Base-by-base conservation (phyloP, 1,140 invertebrate genomes). In the Tetragonula clypearis region DNA sequence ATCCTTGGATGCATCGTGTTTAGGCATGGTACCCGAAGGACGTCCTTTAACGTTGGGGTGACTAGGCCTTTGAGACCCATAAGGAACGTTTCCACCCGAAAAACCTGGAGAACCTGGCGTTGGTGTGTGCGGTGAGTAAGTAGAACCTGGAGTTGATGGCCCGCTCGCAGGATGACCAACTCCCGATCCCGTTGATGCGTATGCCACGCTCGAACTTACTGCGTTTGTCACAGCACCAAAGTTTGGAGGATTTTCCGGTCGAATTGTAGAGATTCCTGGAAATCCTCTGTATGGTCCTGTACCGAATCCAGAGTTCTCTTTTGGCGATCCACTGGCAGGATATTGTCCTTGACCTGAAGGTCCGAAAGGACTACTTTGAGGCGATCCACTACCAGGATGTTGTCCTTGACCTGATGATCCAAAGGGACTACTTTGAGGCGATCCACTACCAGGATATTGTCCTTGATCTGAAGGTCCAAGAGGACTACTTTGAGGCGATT, bases 381-480 rank as follows among this genome's bases (percentile, higher is more conserved):
- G 49, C 73, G n/a, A 55, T 41, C 12, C 58, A 0, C 23, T 60
- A 1, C 0, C 15, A 2, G 77, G 77, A 26, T 62, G 26, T 49
- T 53, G 17, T 0, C 65, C 49, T 6, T 55, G 49, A 56, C 58
- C 71, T 0, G 58, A 12, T 11, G 56, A 0, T 9, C 19, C 2
- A 0, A 2, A 60, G 11, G 19, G 56, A 58, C 19, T 3, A 0
- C 56, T 23, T 60, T 11, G 58, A 23, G 58, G 58, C 9, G 2
- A 3, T 11, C 58, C 58, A 0, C 1, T 60, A 0, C 0, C 9
- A 0, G 58, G 58, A 60, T 60, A 11, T 60, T 60, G 21, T 0
- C 21, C 58, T 1, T 60, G 21, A 1, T 8, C 58, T 0, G 0
- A 0, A 23, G 58, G 0, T 2, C 23, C 0, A 0, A 23, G 12